These are phyloP conservation scores for Chrysolina oricalcia DNA, from an alignment of 2,888 invertebrate genomes.

Conservation along the genomic window DNA sequence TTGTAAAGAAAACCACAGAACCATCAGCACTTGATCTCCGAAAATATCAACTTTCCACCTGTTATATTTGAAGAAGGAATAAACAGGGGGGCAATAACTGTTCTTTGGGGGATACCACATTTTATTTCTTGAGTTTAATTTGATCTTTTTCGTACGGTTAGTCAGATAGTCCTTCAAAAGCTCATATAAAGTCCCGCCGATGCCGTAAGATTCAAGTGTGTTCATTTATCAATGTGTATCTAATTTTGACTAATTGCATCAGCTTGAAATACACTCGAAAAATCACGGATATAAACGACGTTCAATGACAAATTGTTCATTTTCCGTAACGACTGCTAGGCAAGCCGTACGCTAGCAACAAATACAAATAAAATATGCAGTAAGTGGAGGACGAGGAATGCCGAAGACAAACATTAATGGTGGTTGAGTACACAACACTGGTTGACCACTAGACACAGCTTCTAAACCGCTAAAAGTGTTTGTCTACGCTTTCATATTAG, in stretches of 20 bases:
- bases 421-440: constrained; percentile 64
- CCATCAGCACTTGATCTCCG: no score
- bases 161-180: no score
- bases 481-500: constrained; percentile 68
- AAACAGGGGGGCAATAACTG: no score
- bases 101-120: no score
- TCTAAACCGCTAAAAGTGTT: constrained; percentile 70
- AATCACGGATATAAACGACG: constrained; percentile 14
- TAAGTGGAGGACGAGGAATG: constrained; percentile 60
- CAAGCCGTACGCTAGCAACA: constrained; percentile 41
- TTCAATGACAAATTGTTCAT: constrained; percentile 37
- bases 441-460: constrained; percentile 66
- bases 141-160: no score
- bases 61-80: no score
- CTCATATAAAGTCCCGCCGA: no score
- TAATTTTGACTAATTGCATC: not conserved
- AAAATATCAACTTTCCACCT: no score
- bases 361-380: constrained; percentile 43
- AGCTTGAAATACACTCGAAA: not conserved
- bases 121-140: no score
- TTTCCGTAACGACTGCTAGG: constrained; percentile 38
- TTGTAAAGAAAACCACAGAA: no score
- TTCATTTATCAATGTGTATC: not conserved
- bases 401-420: constrained; percentile 64
- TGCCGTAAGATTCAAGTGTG: not conserved